A percentile compares a stretch with the other conserved stretches of the same genome.
Evolutionary conservation across 1,140 invertebrate species (phyloP).

Genomic region (Drosophila sp.): DNA sequence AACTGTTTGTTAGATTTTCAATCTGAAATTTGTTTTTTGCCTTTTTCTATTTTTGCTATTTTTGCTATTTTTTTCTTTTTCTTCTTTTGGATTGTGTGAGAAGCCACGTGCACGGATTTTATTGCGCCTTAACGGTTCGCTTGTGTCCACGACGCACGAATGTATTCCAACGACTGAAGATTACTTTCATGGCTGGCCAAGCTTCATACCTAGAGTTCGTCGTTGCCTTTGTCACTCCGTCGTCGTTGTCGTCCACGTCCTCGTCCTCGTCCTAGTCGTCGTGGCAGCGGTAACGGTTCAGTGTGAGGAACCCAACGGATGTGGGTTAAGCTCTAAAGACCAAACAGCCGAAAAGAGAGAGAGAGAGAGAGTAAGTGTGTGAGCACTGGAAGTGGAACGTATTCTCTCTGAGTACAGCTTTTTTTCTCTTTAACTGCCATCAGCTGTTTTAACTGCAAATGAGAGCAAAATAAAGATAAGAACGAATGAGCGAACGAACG

Average conservation of each 20-base stretch:
- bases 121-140: constrained; percentile 32
- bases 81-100: constrained; percentile 3
- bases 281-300: constrained; percentile 12
- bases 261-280: constrained; percentile 8
- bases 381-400: constrained; percentile 68
- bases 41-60: constrained; percentile 2
- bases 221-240: constrained; percentile 17
- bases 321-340: constrained; percentile 60
- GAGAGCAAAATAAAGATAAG: constrained; percentile 2
- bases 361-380: not conserved
- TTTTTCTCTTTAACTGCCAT: constrained; percentile 40
- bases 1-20: constrained; percentile 4
- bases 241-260: constrained; percentile 20
- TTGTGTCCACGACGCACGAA: constrained; percentile 75
- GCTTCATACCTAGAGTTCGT: constrained; percentile 32
- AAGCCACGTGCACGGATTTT: constrained; percentile 52
- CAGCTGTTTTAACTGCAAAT: constrained; percentile 49
- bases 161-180: constrained; percentile 79
- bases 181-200: constrained; percentile 43
- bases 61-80: constrained; percentile 10
- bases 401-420: constrained; percentile 39
- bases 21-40: not conserved
- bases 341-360: not conserved
- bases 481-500: constrained; percentile 15
- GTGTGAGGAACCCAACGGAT: constrained; percentile 27